Evolutionary conservation across 1,140 invertebrate species (phyloP), one percentile per base, ranked within the genome.

Genomic region (Oedothorax gibbosus): DNA sequence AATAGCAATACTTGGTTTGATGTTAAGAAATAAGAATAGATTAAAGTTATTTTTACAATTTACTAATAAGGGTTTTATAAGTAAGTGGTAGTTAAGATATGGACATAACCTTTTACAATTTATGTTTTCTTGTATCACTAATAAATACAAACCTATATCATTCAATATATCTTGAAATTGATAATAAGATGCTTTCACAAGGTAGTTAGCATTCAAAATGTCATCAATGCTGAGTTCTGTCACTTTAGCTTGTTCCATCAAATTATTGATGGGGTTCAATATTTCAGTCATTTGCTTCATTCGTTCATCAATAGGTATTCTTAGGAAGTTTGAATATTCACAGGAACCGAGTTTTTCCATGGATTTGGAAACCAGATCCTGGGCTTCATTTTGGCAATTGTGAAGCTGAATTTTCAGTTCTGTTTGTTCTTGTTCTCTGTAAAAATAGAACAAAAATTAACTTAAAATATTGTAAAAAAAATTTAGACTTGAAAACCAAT

Each of bases 191-290:
- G 53, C 57, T 64, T 82, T 56, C 3, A 82, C 80, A 21, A 49
- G 50, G 6, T 21, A n/a, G 18, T 82, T 73, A 10, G 69, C 80
- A 82, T 73, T 82, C 51, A 64, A 82, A 73, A 82, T 82, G 56
- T 82, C 80, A 54, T 82, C 80, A 82, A 82, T 82, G 0, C 57
- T 65, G 8, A 82, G 57, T 10, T 73, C 68, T 57, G 72, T 62
- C 53, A 10, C 50, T 14, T 82, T 49, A 4, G 56, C 6, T 21
- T 64, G 12, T 20, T 64, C 18, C 20, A 64, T 18, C 14, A 64
- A 64, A 21, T 21, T 20, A 4, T 53, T 65, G 20, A 82, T 72
- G n/a, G 35, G 15, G 14, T 56, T 8, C 2, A 82, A 10, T 7
- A 82, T 21, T 65, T 64, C 53, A 15, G 53, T 15, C 60, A 73